phyloP scores from a whole-genome alignment of 2,888 invertebrate species.

The Cheilosia impressa region DNA sequence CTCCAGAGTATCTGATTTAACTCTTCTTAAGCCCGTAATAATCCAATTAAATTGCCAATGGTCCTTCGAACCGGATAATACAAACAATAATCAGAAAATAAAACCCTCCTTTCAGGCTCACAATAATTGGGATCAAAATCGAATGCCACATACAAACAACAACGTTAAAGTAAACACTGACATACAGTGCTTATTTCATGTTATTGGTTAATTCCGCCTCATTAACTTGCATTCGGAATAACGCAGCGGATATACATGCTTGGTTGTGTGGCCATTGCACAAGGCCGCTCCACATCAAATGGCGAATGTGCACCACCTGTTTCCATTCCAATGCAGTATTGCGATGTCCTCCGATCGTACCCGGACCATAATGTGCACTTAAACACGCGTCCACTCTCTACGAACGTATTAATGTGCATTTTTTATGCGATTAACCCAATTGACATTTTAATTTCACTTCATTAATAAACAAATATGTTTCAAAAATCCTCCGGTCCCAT shows the following conservation, averaged over 20 bases:
- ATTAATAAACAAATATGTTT: slow-evolving; percentile 65
- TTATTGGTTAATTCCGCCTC: slow-evolving; percentile 60
- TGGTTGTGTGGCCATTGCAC: background rate
- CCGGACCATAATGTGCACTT: background rate
- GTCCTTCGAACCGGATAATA: slow-evolving; percentile 23
- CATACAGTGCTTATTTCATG: slow-evolving; percentile 51
- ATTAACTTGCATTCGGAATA: slow-evolving; percentile 44
- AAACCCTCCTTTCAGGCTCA: slow-evolving; percentile 1
- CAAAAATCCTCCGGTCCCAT: slow-evolving; percentile 15
- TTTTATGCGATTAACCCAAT: slow-evolving; percentile 54
- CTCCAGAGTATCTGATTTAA: background rate
- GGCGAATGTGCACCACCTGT: slow-evolving; percentile 17
- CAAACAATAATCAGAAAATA: slow-evolving; percentile 22
- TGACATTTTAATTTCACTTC: slow-evolving; percentile 62
- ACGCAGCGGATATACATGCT: background rate
- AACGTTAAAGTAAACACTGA: slow-evolving; percentile 47
- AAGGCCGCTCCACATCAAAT: background rate
- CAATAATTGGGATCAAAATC: slow-evolving; percentile 23
- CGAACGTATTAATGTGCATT: slow-evolving; percentile 20
- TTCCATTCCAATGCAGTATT: slow-evolving; percentile 21
- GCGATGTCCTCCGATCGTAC: too few relatives aligned
- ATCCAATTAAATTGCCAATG: slow-evolving; percentile 13
- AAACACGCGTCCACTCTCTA: background rate
- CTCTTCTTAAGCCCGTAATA: background rate
- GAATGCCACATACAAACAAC: slow-evolving; percentile 18